Evolutionary conservation across 1,140 invertebrate genomes (phyloP), one percentile per base, ranked within the genome.

Genomic region (Drosophila orena): DNA sequence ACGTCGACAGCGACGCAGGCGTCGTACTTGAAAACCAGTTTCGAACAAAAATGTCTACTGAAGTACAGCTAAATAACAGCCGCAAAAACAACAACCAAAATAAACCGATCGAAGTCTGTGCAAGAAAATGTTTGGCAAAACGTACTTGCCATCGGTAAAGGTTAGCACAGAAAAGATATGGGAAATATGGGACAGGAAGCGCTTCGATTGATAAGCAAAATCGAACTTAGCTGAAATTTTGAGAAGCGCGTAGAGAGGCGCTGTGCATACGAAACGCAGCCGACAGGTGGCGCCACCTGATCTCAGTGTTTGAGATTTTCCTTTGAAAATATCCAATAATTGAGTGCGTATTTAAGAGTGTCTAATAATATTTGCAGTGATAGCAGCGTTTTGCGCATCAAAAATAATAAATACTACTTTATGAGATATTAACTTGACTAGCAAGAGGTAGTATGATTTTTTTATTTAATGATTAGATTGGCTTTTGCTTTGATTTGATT

Each of bases 11-110:
- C n/a, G 64, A 58, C 44, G 75, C 10, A 14, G 20, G 34, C 83
- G 79, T 88, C 83, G 83, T 88, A 88, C 83, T 88, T 88, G 83
- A 88, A 88, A 88, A 88, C 83, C 83, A 79, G 83, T 88, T 88
- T 84, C 46, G 44, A 46, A 62, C 50, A 74, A 69, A 79, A 66
- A 79, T 83, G 83, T 88, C 79, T 81, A 66, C 83, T 66, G 61
- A 81, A 81, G 83, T 86, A 86, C 83, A 88, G 83, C 83, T 88
- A 88, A 77, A 54, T 49, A 56, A 54, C 71, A 77, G 42, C 27
- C 62, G 37, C 57, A 72, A 56, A 15, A 77, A 66, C 46, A 65
- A 30, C 59, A 57, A 53, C 40, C 56, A 55, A 65, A 65, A 66
- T 44, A 59, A 71, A 71, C 46, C 20, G 12, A 44, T 58, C 70